phyloP scores from a whole-genome alignment of 2,113 vertebrate species.

The Podiceps cristatus region DNA sequence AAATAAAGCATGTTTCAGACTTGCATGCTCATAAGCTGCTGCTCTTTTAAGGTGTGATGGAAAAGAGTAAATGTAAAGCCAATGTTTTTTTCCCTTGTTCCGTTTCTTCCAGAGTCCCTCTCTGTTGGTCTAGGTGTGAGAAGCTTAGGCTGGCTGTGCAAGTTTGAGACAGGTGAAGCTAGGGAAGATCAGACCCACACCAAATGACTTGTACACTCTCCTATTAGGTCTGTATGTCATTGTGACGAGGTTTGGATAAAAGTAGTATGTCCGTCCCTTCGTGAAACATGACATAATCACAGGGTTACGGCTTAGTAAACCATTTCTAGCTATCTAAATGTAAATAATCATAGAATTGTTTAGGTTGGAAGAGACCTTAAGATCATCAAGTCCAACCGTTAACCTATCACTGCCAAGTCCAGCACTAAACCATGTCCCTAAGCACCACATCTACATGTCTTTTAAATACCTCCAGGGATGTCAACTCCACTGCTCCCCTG shows the following conservation, averaged over 20 bases:
- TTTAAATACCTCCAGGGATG: no score
- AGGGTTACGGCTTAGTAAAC: background rate
- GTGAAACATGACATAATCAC: background rate
- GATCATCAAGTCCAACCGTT: no score
- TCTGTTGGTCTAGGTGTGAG: background rate
- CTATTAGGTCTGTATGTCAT: background rate
- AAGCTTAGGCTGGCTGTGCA: background rate
- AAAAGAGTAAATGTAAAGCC: background rate
- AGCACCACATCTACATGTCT: no score
- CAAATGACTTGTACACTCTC: background rate
- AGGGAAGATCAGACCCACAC: background rate
- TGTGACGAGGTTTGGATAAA: background rate
- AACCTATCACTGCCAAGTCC: no score
- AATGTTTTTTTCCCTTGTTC: rapidly evolving
- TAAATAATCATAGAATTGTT: background rate
- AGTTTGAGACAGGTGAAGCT: background rate
- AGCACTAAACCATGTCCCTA: no score
- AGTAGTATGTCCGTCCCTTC: background rate
- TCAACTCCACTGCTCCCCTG: no score
- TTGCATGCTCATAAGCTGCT: background rate
- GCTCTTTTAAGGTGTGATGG: background rate
- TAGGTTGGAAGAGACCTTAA: no score
- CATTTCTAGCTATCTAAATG: background rate
- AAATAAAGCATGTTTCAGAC: background rate
- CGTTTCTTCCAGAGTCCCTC: background rate